phyloP scores from a whole-genome alignment of 2,113 vertebrate genomes.

The Merops nubicus region DNA sequence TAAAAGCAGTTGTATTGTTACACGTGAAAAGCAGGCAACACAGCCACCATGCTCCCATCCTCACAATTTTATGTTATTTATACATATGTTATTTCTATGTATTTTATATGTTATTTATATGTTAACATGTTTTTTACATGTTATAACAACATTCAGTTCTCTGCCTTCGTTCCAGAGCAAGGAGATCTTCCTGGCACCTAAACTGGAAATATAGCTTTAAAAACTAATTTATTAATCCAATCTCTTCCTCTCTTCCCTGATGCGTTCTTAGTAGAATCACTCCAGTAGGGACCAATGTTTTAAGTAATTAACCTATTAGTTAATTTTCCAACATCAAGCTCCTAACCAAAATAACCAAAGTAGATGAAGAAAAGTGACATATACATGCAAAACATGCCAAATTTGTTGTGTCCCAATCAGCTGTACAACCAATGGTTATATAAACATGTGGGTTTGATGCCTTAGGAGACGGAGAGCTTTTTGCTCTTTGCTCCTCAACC shows the following conservation, averaged over 20 bases:
- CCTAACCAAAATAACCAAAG: constrained; percentile 30
- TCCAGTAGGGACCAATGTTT: background rate
- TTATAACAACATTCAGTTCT: background rate
- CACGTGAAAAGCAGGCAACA: background rate
- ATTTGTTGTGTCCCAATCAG: constrained; percentile 5
- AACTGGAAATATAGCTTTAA: background rate
- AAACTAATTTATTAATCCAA: background rate
- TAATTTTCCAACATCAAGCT: constrained; percentile 19
- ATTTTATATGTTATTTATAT: no score
- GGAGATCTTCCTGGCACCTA: background rate
- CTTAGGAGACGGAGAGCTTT: background rate
- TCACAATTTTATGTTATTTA: no score
- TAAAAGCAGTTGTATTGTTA: constrained; percentile 15
- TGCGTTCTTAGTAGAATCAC: background rate
- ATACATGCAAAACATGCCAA: constrained; percentile 28
- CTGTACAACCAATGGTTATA: background rate
- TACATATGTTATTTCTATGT: no score
- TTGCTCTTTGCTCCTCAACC: background rate
- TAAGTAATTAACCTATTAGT: constrained; percentile 33
- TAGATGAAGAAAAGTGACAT: constrained; percentile 29
- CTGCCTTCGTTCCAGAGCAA: background rate
- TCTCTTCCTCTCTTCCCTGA: background rate
- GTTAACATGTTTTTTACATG: no score
- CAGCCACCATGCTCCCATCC: background rate
- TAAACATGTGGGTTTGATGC: background rate